Evolutionary conservation across 2,113 vertebrate genomes (phyloP).

Genomic region (Colius striatus): DNA sequence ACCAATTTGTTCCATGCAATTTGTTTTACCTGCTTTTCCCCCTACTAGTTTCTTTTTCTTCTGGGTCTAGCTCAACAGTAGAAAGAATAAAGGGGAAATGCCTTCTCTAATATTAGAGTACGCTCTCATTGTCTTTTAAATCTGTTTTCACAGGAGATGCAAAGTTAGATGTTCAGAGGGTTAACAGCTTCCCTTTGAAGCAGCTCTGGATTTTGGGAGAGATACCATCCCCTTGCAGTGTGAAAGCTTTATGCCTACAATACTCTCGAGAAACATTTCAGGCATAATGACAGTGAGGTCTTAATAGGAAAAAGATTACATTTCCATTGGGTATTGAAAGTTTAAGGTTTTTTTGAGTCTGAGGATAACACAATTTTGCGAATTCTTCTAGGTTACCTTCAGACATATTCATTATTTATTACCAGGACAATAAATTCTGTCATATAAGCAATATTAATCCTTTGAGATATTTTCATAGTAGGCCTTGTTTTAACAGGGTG

Average conservation of each 20-base stretch:
- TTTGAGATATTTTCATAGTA: background rate
- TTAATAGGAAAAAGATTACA: slow-evolving; percentile 1
- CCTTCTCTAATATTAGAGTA: background rate
- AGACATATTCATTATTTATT: background rate
- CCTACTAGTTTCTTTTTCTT: background rate
- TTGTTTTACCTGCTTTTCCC: background rate
- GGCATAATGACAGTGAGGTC: background rate
- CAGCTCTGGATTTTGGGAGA: background rate
- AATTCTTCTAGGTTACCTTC: slow-evolving; percentile 3
- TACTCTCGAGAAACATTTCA: background rate
- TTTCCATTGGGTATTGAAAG: background rate
- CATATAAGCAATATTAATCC: background rate
- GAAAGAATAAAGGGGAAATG: background rate
- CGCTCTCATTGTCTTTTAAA: background rate
- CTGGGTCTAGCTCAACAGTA: background rate
- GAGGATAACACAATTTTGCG: background rate
- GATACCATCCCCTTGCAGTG: background rate
- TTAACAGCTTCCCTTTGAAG: background rate
- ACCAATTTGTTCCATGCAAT: background rate
- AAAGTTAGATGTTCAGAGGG: background rate
- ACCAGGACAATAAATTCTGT: background rate
- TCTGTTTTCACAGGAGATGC: background rate
- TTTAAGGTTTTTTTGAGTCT: background rate
- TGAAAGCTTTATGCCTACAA: background rate
- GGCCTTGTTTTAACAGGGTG: background rate